Conservation (phyloP, 2,888 invertebrate species). For the Cremastinae sp. region DNA sequence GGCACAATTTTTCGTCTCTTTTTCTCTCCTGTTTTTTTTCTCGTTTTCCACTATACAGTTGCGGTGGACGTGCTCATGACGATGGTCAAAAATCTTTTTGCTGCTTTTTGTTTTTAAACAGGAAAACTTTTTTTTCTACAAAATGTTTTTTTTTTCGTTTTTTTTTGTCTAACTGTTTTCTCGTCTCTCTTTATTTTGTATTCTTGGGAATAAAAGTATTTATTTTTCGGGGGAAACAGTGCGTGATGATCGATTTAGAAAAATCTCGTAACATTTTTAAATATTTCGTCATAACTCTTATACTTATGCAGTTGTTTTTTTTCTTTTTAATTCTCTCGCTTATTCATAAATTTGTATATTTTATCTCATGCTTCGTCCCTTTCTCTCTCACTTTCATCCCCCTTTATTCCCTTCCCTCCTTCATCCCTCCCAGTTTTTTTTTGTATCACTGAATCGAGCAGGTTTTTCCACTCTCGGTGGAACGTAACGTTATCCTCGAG, state of each 20-base stretch:
- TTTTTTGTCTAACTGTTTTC: background rate
- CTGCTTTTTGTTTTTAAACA: too few relatives aligned
- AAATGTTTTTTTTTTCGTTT: background rate
- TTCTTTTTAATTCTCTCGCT: conserved; percentile 8
- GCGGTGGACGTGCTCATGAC: too few relatives aligned
- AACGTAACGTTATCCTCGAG: conserved; percentile 73
- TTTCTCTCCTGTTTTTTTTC: too few relatives aligned
- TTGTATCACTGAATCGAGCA: conserved; percentile 75
- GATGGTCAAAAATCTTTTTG: too few relatives aligned
- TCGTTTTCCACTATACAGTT: too few relatives aligned
- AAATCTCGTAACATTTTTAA: conserved; percentile 28
- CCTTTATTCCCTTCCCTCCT: conserved; percentile 1
- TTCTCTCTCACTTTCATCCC: conserved; percentile 4
- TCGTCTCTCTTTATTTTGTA: background rate
- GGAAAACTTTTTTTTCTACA: too few relatives aligned
- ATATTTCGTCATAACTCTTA: conserved; percentile 23
- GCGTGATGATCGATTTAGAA: conserved; percentile 22
- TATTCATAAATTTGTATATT: conserved; percentile 26
- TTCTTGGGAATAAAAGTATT: background rate
- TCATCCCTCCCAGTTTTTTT: conserved; percentile 8
- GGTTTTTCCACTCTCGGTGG: conserved; percentile 69
- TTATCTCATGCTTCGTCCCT: too few relatives aligned
- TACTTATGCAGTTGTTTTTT: conserved; percentile 3
- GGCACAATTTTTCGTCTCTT: background rate
- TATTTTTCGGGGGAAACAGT: background rate